Evolutionary conservation across 2,797 vertebrate species (phyloP), one percentile per base, ranked within the genome.

Genomic region (Arctocebus calabarensis): DNA sequence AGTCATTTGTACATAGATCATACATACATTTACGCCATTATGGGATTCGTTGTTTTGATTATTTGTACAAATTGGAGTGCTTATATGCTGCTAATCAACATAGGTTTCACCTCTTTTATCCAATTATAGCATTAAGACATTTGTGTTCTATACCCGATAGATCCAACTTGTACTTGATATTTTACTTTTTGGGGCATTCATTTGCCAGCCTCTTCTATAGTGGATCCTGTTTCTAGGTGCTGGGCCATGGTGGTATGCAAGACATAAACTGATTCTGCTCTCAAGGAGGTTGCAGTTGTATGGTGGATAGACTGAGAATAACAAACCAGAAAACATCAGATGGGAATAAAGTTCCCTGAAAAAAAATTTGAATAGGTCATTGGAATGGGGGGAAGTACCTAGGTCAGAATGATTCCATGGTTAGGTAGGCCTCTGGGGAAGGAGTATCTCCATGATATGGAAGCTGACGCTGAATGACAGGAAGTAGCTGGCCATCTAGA

Each of bases 391-490:
- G 22, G 85, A 84, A 64, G 81, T 66, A 48, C 40, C 32, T 90
- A 62, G 22, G 29, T 84, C 34, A 79, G 29, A 13, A 87, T 68
- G 64, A 77, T 83, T 86, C 27, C 7, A 61, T 61, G 7, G 73
- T 64, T 66, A 74, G n/a, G 22, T 93, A 96, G 71, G n/a, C 34
- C 29, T 93, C 90, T 62, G 57, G 25, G 88, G 20, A 90, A 85
- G 13, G n/a, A 23, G 6, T 88, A 70, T 62, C 85, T 34, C 61
- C 8, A 9, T 71, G 43, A 88, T 11, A 11, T 45, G 29, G 43
- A 40, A 86, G 22, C 43, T 74, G 79, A 93, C 93, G 59, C 37
- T 40, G 25, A 81, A 70, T 73, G 84, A 77, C 45, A 86, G 71
- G 68, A 88, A 73, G 37, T 43, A 62, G 48, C 32, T n/a, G 66